Percentiles rank a stretch among this genome's conserved stretches.
Conservation (phyloP, 2,888 invertebrate species). For the Himalopsyche anomala region DNA sequence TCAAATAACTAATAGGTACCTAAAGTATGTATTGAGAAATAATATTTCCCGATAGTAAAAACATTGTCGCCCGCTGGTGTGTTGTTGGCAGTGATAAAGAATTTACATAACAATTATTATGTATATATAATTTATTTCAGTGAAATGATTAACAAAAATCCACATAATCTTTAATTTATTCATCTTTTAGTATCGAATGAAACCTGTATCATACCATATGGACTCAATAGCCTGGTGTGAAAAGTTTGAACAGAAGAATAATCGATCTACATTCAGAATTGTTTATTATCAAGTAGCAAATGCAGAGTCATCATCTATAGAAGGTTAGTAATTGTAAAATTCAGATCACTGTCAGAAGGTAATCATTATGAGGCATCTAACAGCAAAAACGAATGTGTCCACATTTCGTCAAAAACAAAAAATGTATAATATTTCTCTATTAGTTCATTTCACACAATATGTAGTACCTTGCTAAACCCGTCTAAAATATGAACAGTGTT, state of each 20-base stretch:
- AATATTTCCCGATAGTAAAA: too few species aligned
- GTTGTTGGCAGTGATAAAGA: too few species aligned
- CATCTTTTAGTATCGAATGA: constrained; percentile 78
- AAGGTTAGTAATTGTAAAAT: constrained; percentile 44
- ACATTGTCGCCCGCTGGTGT: too few species aligned
- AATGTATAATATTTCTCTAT: too few species aligned
- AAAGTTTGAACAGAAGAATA: constrained; percentile 84
- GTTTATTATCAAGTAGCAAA: constrained; percentile 74
- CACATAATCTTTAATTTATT: background rate
- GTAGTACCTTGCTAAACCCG: too few species aligned
- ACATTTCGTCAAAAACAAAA: background rate
- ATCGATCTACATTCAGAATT: constrained; percentile 85
- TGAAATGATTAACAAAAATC: too few species aligned
- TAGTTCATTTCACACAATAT: too few species aligned
- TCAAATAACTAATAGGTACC: too few species aligned
- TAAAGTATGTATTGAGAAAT: too few species aligned
- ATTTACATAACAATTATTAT: too few species aligned
- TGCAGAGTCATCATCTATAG: constrained; percentile 54
- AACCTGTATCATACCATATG: constrained; percentile 90
- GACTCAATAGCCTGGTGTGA: constrained; percentile 93
- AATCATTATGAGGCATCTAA: background rate
- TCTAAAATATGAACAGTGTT: too few species aligned
- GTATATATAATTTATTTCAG: too few species aligned
- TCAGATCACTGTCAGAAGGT: background rate
- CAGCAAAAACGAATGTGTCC: background rate